Evolutionary conservation across 2,797 vertebrate species (phyloP), one percentile per base, ranked within the genome.

Genomic region (Smutsia gigantea): DNA sequence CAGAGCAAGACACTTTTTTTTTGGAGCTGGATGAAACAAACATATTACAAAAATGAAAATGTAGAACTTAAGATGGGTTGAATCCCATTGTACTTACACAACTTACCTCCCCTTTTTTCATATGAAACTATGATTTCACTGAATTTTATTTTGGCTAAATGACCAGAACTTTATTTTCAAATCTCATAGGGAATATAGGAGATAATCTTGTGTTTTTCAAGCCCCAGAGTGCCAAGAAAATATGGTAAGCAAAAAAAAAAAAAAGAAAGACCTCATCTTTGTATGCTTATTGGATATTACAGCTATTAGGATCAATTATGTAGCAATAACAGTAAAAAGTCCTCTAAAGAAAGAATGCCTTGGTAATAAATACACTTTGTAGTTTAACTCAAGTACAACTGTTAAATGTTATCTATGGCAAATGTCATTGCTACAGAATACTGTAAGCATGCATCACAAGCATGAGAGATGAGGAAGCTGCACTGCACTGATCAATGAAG

Each of bases 1-100:
- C 31, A 92, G 81, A 93, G 57, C 11, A 90, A 90, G 89, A 95
- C 39, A 82, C 13, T 61, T 91, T 82, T 95, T 95, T 34, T 96
- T 46, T 39, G 64, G 64, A 89, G 42, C 34, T 93, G 23, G 61
- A 85, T 25, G n/a, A 93, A 87, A 59, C n/a, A 93, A 89, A 87
- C 1, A 25, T 13, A 55, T 46, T 19, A 39, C 18, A 91, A 63
- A 74, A 72, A 63, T 64, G 51, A 85, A 97, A 90, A 37, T 63
- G 53, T 46, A 31, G 57, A 90, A 82, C 88, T 83, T 90, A 85
- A 59, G 66, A 34, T 19, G 71, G 63, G 27, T n/a, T 78, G 61
- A 87, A 68, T 42, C 27, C 31, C 71, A 49, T 5, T 42, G 63
- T 42, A 63, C n/a, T 95, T 49, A 78, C 4, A 19, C 23, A 63